Conservation (phyloP, 2,113 vertebrate genomes). For the Thalassoma bifasciatum region DNA sequence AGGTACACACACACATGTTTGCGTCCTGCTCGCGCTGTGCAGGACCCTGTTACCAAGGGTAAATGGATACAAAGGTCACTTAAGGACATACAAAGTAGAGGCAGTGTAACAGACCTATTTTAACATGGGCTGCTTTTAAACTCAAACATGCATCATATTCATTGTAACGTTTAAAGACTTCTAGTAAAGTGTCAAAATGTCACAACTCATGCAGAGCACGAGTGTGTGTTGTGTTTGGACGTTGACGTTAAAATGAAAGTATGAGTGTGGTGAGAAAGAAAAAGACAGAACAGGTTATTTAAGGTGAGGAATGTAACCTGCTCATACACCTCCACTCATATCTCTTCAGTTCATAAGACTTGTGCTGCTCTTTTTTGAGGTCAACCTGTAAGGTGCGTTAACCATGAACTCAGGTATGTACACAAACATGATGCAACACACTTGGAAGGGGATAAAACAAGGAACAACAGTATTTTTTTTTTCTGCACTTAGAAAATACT, state of each 20-base stretch:
- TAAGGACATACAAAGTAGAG: constrained; percentile 12
- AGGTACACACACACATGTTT: constrained; percentile 29
- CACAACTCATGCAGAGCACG: no score
- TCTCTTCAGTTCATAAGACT: not conserved
- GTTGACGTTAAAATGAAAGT: not conserved
- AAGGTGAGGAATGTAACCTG: not conserved
- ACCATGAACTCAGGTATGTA: not conserved
- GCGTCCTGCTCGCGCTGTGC: not conserved
- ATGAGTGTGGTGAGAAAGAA: not conserved
- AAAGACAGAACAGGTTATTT: not conserved
- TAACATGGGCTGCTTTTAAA: not conserved
- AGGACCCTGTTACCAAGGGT: constrained; percentile 54
- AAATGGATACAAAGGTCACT: constrained; percentile 48
- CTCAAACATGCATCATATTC: no score
- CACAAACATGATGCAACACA: no score
- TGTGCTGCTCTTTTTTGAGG: no score
- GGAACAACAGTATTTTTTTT: no score
- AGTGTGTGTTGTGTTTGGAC: no score
- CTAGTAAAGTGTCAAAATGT: no score
- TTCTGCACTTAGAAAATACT: not conserved
- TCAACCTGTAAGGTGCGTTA: not conserved
- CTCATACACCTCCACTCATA: not conserved
- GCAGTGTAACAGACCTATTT: not conserved
- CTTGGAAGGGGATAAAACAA: not conserved
- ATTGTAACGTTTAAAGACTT: no score